Evolutionary conservation across 2,888 invertebrate species (phyloP).

Genomic region (Leptarthrus brevirostris): DNA sequence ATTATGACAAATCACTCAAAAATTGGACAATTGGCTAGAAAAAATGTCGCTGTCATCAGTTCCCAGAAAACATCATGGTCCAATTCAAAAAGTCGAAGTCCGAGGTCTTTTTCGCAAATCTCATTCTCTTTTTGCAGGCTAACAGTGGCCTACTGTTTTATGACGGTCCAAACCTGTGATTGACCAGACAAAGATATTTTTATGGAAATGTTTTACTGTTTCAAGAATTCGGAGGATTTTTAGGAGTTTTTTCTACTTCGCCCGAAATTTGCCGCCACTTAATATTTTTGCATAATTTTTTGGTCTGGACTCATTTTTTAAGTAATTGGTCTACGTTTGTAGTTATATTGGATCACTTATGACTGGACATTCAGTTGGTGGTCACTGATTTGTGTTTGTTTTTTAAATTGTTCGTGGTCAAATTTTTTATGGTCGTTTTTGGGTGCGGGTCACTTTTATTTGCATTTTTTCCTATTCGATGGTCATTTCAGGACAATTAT

Average conservation of each 20-base stretch:
- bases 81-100: conserved; percentile 27
- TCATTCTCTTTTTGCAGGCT: conserved; percentile 2
- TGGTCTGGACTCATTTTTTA: conserved; percentile 35
- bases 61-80: conserved; percentile 10
- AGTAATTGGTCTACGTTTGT: conserved; percentile 32
- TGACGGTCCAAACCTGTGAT: neutral
- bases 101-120: conserved; percentile 14
- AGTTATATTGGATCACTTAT: conserved; percentile 24
- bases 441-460: neutral
- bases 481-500: conserved; percentile 6
- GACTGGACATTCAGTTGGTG: conserved; percentile 20
- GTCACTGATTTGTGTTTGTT: conserved; percentile 26
- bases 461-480: neutral
- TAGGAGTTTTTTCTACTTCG: conserved; percentile 10
- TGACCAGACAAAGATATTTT: conserved; percentile 32
- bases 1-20: conserved; percentile 24
- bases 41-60: neutral
- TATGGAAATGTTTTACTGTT: conserved; percentile 1
- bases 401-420: conserved; percentile 11
- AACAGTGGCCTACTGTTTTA: neutral
- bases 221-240: neutral
- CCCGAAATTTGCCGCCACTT: neutral
- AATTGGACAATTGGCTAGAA: conserved; percentile 5
- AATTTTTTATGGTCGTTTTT: conserved; percentile 18
- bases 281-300: conserved; percentile 29